These are phyloP conservation scores for Vespertilio murinus DNA, from an alignment of 2,797 vertebrate genomes.

Conservation along the genomic window DNA sequence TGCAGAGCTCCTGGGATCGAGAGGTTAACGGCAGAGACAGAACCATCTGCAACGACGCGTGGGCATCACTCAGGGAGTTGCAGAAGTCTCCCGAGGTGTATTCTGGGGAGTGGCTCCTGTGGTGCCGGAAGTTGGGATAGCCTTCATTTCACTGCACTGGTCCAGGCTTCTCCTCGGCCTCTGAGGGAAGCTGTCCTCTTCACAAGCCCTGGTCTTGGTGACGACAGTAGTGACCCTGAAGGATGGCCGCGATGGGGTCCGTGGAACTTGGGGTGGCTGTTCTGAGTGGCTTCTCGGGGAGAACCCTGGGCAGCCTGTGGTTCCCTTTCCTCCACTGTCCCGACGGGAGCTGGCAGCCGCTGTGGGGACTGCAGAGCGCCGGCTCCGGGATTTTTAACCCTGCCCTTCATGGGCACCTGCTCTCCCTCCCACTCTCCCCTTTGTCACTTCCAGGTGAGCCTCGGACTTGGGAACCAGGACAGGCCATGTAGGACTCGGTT, in stretches of 20 bases:
- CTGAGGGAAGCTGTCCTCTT: background rate
- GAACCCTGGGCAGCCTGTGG: background rate
- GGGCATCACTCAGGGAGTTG: background rate
- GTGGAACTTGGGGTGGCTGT: background rate
- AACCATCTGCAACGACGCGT: background rate
- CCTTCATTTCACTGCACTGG: background rate
- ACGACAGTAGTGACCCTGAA: background rate
- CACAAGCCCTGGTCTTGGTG: background rate
- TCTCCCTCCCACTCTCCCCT: conserved; percentile 66
- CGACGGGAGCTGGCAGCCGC: conserved; percentile 58
- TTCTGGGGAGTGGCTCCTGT: background rate
- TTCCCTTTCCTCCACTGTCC: background rate
- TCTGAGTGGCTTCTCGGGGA: conserved; percentile 37
- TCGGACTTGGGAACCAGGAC: conserved; percentile 67
- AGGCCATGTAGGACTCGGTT: conserved; percentile 54
- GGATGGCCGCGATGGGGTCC: background rate
- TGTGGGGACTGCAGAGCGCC: conserved; percentile 30
- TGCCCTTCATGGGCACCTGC: conserved; percentile 48
- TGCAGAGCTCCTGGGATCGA: background rate
- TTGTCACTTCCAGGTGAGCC: conserved; percentile 78
- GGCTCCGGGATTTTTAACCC: conserved; percentile 70
- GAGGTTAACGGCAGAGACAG: background rate
- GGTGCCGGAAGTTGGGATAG: background rate
- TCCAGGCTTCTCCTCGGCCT: background rate
- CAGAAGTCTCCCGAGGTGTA: background rate